Percentiles rank a stretch among this genome's conserved stretches.
Evolutionary conservation across 2,888 invertebrate genomes (phyloP).

Genomic region (Terebella lapidaria): DNA sequence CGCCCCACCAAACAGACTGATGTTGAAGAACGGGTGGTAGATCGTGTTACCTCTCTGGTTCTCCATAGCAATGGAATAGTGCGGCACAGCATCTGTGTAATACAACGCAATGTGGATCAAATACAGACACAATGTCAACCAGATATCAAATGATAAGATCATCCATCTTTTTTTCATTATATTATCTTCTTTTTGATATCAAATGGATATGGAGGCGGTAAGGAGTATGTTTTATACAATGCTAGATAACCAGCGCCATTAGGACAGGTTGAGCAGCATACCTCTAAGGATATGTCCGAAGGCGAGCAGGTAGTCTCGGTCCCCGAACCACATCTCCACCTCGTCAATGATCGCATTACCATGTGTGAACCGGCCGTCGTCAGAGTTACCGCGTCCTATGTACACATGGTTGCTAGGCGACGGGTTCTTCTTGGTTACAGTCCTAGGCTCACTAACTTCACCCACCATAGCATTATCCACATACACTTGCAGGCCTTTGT

Average conservation of each 20-base stretch:
- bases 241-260: too few relatives aligned
- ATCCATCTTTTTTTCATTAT: too few relatives aligned
- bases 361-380: slow-evolving; percentile 6
- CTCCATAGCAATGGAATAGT: slow-evolving; percentile 47
- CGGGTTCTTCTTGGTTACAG: neutral
- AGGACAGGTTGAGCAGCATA: too few relatives aligned
- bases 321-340: slow-evolving; percentile 38
- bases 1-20: slow-evolving; percentile 40
- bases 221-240: too few relatives aligned
- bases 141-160: neutral
- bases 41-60: slow-evolving; percentile 29
- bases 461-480: slow-evolving; percentile 20
- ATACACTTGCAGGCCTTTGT: slow-evolving; percentile 30
- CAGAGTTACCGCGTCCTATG: slow-evolving; percentile 24
- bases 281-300: slow-evolving; percentile 27
- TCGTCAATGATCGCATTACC: slow-evolving; percentile 22
- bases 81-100: slow-evolving; percentile 41
- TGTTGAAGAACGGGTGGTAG: slow-evolving; percentile 37
- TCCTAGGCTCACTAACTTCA: neutral
- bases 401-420: slow-evolving; percentile 13
- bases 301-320: slow-evolving; percentile 34
- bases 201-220: too few relatives aligned
- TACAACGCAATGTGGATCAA: too few relatives aligned
- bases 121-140: neutral
- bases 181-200: too few relatives aligned